A percentile compares a stretch with the other conserved stretches of the same genome.
These are phyloP conservation scores for Agrypnus murinus DNA, from an alignment of 2,888 invertebrate species.

Conservation along the genomic window DNA sequence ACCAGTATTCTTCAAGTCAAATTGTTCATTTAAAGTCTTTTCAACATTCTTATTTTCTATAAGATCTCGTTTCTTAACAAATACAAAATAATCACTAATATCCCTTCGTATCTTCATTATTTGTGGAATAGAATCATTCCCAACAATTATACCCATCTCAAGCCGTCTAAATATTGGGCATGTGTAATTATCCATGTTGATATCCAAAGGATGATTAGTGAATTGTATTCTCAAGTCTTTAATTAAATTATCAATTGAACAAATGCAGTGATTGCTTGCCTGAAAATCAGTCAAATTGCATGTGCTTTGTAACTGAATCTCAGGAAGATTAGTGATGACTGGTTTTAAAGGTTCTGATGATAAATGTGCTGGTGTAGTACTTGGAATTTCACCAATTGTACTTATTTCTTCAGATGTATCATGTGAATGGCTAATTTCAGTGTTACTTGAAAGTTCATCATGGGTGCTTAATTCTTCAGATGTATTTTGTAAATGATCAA, in stretches of 20 bases:
- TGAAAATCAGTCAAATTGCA: conserved; percentile 52
- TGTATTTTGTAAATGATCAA: no score
- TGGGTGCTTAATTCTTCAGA: no score
- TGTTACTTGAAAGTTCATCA: no score
- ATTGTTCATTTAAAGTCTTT: conserved; percentile 52
- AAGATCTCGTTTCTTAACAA: conserved; percentile 38
- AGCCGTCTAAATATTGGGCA: conserved; percentile 51
- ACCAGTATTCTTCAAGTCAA: conserved; percentile 56
- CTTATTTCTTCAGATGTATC: background rate
- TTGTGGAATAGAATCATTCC: conserved; percentile 49
- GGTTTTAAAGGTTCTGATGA: background rate
- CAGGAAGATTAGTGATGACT: conserved; percentile 5
- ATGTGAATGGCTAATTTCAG: background rate
- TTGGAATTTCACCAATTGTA: background rate
- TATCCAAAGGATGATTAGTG: conserved; percentile 29
- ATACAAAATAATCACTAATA: background rate
- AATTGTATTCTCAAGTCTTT: conserved; percentile 56
- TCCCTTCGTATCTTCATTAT: conserved; percentile 25
- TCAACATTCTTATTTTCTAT: conserved; percentile 45
- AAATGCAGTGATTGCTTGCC: conserved; percentile 57
- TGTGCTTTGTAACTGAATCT: conserved; percentile 35
- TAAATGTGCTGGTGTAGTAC: background rate
- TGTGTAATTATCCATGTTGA: conserved; percentile 39
- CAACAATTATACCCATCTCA: conserved; percentile 45
- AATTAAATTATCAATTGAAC: conserved; percentile 59